Evolutionary conservation across 2,113 vertebrate species (phyloP).

Genomic region (Jacana jacana): DNA sequence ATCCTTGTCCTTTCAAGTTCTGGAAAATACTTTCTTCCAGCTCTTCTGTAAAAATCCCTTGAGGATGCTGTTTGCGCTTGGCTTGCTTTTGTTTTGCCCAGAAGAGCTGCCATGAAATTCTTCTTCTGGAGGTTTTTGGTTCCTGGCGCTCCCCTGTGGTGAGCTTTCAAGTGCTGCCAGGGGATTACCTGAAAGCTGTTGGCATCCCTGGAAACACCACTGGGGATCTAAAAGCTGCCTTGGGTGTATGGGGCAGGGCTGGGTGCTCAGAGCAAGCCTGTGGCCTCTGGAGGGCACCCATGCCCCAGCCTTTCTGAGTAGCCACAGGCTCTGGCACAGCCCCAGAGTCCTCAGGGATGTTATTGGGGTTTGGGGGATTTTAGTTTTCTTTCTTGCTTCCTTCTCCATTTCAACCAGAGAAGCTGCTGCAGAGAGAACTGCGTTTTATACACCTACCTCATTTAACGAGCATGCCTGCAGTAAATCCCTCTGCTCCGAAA

Average conservation of each 20-base stretch:
- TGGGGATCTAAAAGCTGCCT: neutral
- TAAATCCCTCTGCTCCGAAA: neutral
- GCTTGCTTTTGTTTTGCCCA: too few relatives aligned
- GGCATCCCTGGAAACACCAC: neutral
- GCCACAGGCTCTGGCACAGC: neutral
- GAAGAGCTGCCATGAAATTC: neutral
- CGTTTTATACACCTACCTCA: neutral
- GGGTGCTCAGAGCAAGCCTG: neutral
- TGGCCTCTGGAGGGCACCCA: constrained; percentile 74
- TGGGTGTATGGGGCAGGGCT: neutral
- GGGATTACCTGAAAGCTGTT: neutral
- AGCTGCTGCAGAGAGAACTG: neutral
- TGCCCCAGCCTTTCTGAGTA: neutral
- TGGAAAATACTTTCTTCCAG: neutral
- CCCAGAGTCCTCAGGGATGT: neutral
- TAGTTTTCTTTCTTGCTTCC: neutral
- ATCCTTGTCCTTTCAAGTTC: neutral
- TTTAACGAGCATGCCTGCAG: too few relatives aligned
- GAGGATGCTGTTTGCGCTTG: neutral
- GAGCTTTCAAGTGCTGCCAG: neutral
- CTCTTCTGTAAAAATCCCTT: neutral
- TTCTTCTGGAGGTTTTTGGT: neutral
- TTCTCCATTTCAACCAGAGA: neutral
- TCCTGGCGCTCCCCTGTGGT: fast-evolving
- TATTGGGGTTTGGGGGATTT: neutral